A percentile compares a stretch with the other conserved stretches of the same genome.
Evolutionary conservation across 2,113 vertebrate species (phyloP).

Genomic region (Antigone vipio): DNA sequence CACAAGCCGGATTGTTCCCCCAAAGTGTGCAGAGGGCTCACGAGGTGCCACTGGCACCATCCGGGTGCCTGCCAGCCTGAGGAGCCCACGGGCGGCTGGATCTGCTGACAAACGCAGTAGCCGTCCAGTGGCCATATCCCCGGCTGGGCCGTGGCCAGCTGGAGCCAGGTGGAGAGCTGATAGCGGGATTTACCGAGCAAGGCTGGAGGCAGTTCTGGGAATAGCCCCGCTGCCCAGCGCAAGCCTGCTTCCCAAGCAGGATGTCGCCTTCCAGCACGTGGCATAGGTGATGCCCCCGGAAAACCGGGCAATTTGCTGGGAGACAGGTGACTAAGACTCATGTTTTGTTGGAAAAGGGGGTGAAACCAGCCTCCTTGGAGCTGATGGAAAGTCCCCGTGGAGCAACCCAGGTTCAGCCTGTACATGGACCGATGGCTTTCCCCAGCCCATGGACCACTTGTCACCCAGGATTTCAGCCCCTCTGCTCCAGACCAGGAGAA

Average conservation of each 20-base stretch:
- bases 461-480: background rate
- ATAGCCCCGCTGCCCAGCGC: background rate
- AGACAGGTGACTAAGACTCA: background rate
- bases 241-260: background rate
- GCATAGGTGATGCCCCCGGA: background rate
- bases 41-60: background rate
- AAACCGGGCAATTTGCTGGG: background rate
- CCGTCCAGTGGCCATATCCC: accelerated
- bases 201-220: background rate
- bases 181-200: background rate
- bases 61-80: background rate
- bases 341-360: background rate
- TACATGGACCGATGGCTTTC: accelerated
- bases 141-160: background rate
- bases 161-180: background rate
- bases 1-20: background rate
- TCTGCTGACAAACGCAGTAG: accelerated
- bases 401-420: background rate
- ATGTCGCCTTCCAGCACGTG: accelerated
- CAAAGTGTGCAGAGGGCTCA: background rate
- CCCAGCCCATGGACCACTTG: accelerated
- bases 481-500: background rate
- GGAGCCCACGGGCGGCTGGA: accelerated
- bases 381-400: background rate
- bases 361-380: background rate